These are phyloP conservation scores for Macrostomum cliftonense DNA, from an alignment of 2,888 invertebrate genomes.

Conservation along the genomic window DNA sequence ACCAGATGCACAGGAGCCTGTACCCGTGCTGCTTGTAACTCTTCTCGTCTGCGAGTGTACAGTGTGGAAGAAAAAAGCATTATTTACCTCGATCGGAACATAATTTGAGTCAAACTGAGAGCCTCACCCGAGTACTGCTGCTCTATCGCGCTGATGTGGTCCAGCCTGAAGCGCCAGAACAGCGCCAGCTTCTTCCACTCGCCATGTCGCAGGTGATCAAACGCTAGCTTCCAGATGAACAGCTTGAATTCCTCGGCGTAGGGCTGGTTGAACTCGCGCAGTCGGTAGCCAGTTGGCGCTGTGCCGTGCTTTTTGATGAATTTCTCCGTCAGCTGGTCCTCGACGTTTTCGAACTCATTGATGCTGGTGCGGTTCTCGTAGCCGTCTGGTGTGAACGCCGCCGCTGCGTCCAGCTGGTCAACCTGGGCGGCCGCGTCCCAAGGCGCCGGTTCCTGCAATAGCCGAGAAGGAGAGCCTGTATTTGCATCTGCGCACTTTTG, in stretches of 20 bases:
- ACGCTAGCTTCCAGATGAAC: slow-evolving; percentile 36
- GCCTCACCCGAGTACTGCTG: slow-evolving; percentile 50
- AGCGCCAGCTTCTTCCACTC: slow-evolving; percentile 51
- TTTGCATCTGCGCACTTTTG: too few species aligned
- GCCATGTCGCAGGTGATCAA: slow-evolving; percentile 43
- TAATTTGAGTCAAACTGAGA: too few species aligned
- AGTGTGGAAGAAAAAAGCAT: too few species aligned
- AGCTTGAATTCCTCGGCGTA: slow-evolving; percentile 28
- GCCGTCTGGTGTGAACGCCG: too few species aligned
- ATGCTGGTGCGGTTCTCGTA: too few species aligned
- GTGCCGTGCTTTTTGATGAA: not conserved
- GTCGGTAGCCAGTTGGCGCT: not conserved
- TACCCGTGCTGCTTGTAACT: slow-evolving; percentile 54
- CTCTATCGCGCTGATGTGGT: slow-evolving; percentile 51
- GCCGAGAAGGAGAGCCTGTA: too few species aligned
- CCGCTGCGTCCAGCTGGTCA: too few species aligned
- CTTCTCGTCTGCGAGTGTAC: slow-evolving; percentile 42
- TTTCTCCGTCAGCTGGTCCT: not conserved
- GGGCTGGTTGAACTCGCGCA: slow-evolving; percentile 15
- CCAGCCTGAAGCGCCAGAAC: slow-evolving; percentile 51
- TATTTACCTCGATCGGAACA: too few species aligned
- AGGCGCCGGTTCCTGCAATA: too few species aligned
- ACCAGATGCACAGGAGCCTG: slow-evolving; percentile 50
- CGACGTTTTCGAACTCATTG: not conserved
- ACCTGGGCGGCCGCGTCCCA: too few species aligned